These are phyloP conservation scores for Drosophila tropicalis DNA, from an alignment of 1,140 invertebrate genomes.

Conservation along the genomic window DNA sequence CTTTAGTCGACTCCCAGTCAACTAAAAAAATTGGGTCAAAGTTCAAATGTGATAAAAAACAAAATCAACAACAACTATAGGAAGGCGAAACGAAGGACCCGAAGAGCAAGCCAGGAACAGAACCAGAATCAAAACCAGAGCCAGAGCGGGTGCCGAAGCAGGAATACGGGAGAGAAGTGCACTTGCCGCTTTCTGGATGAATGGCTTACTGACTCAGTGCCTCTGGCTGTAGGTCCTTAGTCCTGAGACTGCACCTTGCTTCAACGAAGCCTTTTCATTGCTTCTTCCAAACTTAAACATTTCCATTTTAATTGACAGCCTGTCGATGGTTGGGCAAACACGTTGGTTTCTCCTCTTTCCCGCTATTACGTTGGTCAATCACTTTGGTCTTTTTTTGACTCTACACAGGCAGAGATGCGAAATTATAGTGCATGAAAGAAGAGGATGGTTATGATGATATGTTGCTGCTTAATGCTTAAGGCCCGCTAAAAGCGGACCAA, in stretches of 20 bases:
- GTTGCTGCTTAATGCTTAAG: conserved; percentile 1
- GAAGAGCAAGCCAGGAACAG: neutral
- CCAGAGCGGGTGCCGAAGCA: conserved; percentile 14
- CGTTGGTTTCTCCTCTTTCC: neutral
- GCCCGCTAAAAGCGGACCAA: neutral
- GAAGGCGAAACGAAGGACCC: conserved; percentile 28
- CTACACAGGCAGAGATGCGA: neutral
- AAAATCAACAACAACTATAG: conserved; percentile 43
- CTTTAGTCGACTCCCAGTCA: conserved; percentile 10
- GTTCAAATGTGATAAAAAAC: conserved; percentile 78
- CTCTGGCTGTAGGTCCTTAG: neutral
- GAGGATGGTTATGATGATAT: neutral
- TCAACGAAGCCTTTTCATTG: conserved; percentile 53
- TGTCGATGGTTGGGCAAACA: conserved; percentile 59
- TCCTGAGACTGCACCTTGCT: conserved; percentile 7
- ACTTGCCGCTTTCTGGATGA: conserved; percentile 37
- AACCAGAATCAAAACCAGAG: neutral
- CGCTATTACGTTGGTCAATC: neutral
- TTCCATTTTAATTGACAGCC: conserved; percentile 79
- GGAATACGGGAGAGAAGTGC: conserved; percentile 7
- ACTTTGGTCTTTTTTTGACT: conserved; percentile 41
- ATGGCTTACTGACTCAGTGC: conserved; percentile 36
- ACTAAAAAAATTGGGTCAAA: conserved; percentile 76
- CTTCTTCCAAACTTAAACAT: conserved; percentile 72
- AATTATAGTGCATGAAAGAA: neutral